These are phyloP conservation scores for Aricia agestis DNA, from an alignment of 1,140 invertebrate genomes.

Conservation along the genomic window DNA sequence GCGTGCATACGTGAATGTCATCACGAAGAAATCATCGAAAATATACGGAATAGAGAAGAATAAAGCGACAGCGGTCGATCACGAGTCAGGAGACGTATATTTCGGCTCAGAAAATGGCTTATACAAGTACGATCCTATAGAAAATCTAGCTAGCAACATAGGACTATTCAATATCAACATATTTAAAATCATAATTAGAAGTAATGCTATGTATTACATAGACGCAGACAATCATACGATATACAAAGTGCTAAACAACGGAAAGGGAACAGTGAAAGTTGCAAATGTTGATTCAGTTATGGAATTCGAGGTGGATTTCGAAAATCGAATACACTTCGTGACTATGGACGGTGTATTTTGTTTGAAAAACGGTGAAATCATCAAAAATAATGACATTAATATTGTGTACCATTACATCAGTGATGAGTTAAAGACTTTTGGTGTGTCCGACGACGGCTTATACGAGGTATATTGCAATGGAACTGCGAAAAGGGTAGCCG, in stretches of 20 bases:
- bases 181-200: constrained; percentile 57
- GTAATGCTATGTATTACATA: constrained; percentile 58
- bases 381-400: constrained; percentile 55
- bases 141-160: constrained; percentile 47
- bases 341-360: constrained; percentile 62
- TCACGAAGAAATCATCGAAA: constrained; percentile 52
- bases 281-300: constrained; percentile 53
- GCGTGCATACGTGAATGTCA: constrained; percentile 53
- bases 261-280: constrained; percentile 37
- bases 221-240: constrained; percentile 62
- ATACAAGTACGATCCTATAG: constrained; percentile 55
- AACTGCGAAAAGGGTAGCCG: constrained; percentile 49
- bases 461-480: constrained; percentile 61
- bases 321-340: constrained; percentile 55
- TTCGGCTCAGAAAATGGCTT: constrained; percentile 64
- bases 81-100: constrained; percentile 55
- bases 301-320: constrained; percentile 57
- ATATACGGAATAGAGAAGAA: constrained; percentile 57
- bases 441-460: constrained; percentile 44
- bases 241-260: constrained; percentile 48
- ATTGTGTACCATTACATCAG: constrained; percentile 56
- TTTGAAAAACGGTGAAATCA: constrained; percentile 39
- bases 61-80: constrained; percentile 60
- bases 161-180: constrained; percentile 63
- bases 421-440: constrained; percentile 49